Evolutionary conservation across 2,888 invertebrate species (phyloP), one percentile per base, ranked within the genome.

Genomic region (Fissipunctia ypsillon): DNA sequence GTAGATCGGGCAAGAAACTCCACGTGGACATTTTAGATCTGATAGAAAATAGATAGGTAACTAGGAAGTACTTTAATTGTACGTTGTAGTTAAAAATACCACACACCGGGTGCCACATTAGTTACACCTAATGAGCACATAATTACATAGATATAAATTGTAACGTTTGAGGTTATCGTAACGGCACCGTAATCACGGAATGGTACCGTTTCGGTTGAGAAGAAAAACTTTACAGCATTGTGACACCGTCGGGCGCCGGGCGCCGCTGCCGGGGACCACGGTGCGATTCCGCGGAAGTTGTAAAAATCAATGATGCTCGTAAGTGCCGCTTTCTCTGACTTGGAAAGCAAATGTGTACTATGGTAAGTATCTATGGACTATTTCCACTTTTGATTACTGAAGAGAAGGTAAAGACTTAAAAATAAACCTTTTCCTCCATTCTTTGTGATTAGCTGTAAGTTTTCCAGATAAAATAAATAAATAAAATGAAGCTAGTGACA

Each of bases 291-390:
- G 41, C 73, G 84, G 76, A 78, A 81, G 75, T 69, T 73, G 70
- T 81, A 69, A 83, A 84, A 83, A 76, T 84, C 78, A 84, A 81
- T 84, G 78, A 73, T 45, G 69, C 70, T 61, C 38, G 73, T 60
- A 69, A 84, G 35, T 68, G 60, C 38, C 65, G 41, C 71, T 80
- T 56, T 76, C 63, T 81, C 65, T 43, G 43, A 28, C 28, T 54
- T 45, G 38, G 41, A 43, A 43, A 59, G 59, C 56, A 43, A 68
- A 65, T 59, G 31, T 68, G 57, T 16, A 41, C 28, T 48, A 28
- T 73, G 10, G 50, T 41, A 22, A 16, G 80, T 54, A 52, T 69
- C 64, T 54, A 48, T 71, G 31, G 19, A 48, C 38, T 54, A n/a
- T 54, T 78, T 59, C 45, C 48, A 22, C 16, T 57, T n/a, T 52